These are phyloP conservation scores for Rotaria magnacalcarata DNA, from an alignment of 2,888 invertebrate genomes.

Conservation along the genomic window DNA sequence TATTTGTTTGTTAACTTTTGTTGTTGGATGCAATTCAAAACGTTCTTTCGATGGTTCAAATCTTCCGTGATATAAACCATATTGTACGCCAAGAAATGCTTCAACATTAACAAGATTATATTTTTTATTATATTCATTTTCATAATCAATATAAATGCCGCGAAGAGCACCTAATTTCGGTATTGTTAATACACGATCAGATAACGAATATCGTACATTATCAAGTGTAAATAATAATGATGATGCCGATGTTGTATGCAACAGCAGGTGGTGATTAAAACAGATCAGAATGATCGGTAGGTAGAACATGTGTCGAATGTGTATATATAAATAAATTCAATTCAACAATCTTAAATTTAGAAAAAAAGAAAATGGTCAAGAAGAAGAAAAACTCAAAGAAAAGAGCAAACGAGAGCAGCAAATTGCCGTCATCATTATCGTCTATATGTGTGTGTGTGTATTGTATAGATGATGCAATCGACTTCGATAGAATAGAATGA, in stretches of 20 bases:
- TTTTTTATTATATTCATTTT: neutral
- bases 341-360: neutral
- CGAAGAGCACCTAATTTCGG: conserved; percentile 16
- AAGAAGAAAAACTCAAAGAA: neutral
- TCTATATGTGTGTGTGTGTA: neutral
- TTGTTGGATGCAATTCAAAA: conserved; percentile 2
- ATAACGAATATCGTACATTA: neutral
- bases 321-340: neutral
- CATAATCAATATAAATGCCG: neutral
- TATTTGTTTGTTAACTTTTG: neutral
- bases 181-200: conserved; percentile 7
- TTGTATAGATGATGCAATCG: neutral
- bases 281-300: neutral
- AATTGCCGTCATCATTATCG: conserved; percentile 17
- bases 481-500: conserved; percentile 9
- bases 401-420: neutral
- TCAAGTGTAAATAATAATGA: conserved; percentile 12
- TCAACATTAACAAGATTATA: neutral
- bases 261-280: neutral
- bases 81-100: conserved; percentile 16
- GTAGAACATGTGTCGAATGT: neutral
- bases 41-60: conserved; percentile 19
- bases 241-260: neutral
- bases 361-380: neutral
- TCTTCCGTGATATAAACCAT: conserved; percentile 7